These are phyloP conservation scores for Bergia puertoricense DNA, from an alignment of 92 coral and sea anemone species.

Conservation along the genomic window DNA sequence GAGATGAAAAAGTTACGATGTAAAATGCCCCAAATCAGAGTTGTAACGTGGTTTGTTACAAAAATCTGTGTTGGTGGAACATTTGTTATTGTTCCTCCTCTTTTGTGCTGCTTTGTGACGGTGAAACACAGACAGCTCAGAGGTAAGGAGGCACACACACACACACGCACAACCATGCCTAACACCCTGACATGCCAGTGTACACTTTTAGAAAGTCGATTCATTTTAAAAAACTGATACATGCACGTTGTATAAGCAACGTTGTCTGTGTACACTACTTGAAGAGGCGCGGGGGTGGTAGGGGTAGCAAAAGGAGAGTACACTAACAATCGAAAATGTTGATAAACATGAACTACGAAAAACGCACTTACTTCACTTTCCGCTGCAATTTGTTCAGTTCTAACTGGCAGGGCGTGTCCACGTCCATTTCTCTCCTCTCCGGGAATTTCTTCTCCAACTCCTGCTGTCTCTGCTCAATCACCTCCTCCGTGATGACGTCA, in stretches of 20 bases:
- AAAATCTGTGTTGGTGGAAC: background rate
- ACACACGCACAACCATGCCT: too few relatives aligned
- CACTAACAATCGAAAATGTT: background rate
- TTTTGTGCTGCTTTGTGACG: slow-evolving; percentile 8
- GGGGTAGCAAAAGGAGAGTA: too few relatives aligned
- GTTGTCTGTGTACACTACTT: background rate
- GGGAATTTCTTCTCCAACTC: slow-evolving; percentile 96
- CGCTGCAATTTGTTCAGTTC: slow-evolving; percentile 85
- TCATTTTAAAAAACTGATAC: too few relatives aligned
- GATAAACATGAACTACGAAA: background rate
- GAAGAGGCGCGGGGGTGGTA: too few relatives aligned
- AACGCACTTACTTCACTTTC: slow-evolving; percentile 82
- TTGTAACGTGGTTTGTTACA: background rate
- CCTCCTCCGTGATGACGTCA: slow-evolving; percentile 68
- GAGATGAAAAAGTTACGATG: background rate
- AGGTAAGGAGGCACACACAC: slow-evolving; percentile 11
- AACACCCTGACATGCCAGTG: too few relatives aligned
- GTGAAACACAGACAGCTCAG: background rate
- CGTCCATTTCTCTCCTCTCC: slow-evolving; percentile 89
- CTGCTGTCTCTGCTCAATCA: slow-evolving; percentile 72
- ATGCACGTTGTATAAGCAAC: background rate
- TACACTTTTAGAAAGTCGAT: too few relatives aligned
- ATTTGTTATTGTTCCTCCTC: slow-evolving; percentile 4
- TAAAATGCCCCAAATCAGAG: background rate
- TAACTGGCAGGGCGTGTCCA: slow-evolving; percentile 92